Conservation (phyloP, 2,888 invertebrate genomes). For the Saturnia pavonia region DNA sequence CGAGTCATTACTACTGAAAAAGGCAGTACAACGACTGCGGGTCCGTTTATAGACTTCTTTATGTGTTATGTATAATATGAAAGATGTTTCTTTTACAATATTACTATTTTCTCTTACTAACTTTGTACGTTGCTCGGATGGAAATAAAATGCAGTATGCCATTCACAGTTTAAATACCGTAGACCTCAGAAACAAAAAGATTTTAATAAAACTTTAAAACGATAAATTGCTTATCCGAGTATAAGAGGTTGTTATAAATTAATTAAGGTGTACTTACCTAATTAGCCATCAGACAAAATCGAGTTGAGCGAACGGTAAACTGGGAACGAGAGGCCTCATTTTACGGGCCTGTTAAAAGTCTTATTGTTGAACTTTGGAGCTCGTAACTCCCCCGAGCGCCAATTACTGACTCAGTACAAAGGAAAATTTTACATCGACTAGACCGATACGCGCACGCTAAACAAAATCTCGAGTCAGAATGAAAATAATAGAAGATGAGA, state of each 20-base stretch:
- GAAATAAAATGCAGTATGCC: neutral
- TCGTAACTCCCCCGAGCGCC: conserved; percentile 43
- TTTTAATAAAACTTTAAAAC: conserved; percentile 23
- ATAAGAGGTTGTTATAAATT: conserved; percentile 43
- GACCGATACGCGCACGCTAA: conserved; percentile 20
- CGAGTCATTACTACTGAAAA: too few species aligned
- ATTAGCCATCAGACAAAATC: conserved; percentile 52
- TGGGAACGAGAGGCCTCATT: conserved; percentile 46
- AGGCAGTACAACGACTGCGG: too few species aligned
- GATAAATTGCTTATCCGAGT: conserved; percentile 38
- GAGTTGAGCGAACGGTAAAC: conserved; percentile 43
- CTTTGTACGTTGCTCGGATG: neutral
- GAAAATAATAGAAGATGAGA: conserved; percentile 17
- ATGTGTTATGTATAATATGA: too few species aligned
- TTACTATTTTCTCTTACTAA: neutral
- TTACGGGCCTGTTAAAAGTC: conserved; percentile 59
- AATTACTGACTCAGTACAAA: conserved; percentile 42
- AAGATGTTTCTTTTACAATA: neutral
- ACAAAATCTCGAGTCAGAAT: conserved; percentile 21
- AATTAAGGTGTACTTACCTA: conserved; percentile 48
- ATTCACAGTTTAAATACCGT: neutral
- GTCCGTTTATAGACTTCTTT: too few species aligned
- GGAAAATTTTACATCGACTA: conserved; percentile 32
- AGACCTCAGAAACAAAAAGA: neutral
- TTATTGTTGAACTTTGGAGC: conserved; percentile 59